These are phyloP conservation scores for Poecilia picta DNA, from an alignment of 2,797 vertebrate genomes.

Conservation along the genomic window DNA sequence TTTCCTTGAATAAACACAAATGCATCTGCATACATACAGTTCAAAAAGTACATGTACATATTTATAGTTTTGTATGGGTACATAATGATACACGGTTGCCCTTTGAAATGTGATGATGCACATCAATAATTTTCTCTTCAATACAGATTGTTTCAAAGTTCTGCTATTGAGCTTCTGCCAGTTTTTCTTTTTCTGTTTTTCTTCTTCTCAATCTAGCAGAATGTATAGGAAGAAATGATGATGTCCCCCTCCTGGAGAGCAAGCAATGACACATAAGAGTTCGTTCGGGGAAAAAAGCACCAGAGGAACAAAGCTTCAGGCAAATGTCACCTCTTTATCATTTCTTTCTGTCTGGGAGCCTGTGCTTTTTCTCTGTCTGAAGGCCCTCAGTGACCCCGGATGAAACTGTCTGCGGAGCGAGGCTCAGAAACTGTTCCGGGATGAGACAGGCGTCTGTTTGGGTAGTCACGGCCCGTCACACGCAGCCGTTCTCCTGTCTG, in stretches of 20 bases:
- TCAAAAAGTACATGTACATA: conserved; percentile 76
- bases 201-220: conserved; percentile 55
- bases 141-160: conserved; percentile 68
- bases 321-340: conserved; percentile 59
- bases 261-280: conserved; percentile 76
- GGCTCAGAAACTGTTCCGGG: conserved; percentile 50
- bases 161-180: conserved; percentile 69
- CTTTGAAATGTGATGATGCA: conserved; percentile 70
- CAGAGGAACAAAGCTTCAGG: conserved; percentile 71
- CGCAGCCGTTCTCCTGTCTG: conserved; percentile 90
- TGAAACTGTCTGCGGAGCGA: conserved; percentile 55
- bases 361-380: conserved; percentile 59
- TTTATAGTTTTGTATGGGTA: conserved; percentile 68
- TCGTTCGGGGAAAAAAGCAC: conserved; percentile 74
- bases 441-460: conserved; percentile 62
- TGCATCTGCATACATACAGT: conserved; percentile 78
- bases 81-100: conserved; percentile 75
- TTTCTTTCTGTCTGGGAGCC: conserved; percentile 48
- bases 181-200: conserved; percentile 51
- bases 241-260: conserved; percentile 70
- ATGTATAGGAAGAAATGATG: conserved; percentile 62
- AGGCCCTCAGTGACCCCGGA: conserved; percentile 39
- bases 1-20: conserved; percentile 75
- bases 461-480: conserved; percentile 78
- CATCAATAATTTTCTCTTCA: conserved; percentile 63